Conservation (phyloP, 2,888 invertebrate species). For the Fragum fragum region DNA sequence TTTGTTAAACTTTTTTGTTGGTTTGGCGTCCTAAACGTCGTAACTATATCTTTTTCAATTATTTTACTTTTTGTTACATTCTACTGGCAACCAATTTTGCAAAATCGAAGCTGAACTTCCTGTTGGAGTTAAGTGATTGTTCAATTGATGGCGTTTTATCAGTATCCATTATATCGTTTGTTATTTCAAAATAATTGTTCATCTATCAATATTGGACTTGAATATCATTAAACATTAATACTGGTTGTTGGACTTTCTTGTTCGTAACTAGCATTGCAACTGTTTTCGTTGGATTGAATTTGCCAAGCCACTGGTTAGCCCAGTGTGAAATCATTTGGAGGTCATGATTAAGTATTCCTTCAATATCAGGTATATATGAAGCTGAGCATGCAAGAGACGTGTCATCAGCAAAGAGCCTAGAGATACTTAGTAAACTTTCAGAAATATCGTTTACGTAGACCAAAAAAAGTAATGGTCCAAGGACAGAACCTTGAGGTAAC, state of each 20-base stretch:
- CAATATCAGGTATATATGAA: slow-evolving; percentile 16
- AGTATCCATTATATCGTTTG: too few relatives aligned
- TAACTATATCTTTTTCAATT: too few relatives aligned
- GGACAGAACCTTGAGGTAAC: slow-evolving; percentile 44
- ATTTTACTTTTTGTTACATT: too few relatives aligned
- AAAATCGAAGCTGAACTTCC: too few relatives aligned
- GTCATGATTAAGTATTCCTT: slow-evolving; percentile 34
- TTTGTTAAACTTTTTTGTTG: too few relatives aligned
- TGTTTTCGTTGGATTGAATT: slow-evolving; percentile 41
- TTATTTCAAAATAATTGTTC: too few relatives aligned
- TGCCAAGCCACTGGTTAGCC: slow-evolving; percentile 39
- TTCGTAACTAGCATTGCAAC: slow-evolving; percentile 27
- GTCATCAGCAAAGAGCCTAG: slow-evolving; percentile 52
- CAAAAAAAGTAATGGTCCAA: slow-evolving; percentile 41
- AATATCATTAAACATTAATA: slow-evolving; percentile 5
- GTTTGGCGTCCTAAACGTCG: too few relatives aligned
- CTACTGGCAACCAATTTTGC: too few relatives aligned
- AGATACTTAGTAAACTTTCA: slow-evolving; percentile 32
- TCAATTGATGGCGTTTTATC: too few relatives aligned
- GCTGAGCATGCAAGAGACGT: slow-evolving; percentile 33
- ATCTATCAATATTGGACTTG: background rate
- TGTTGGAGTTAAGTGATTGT: too few relatives aligned
- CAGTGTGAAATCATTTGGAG: slow-evolving; percentile 20
- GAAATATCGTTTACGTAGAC: slow-evolving; percentile 45
- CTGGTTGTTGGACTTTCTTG: background rate